phyloP scores from a whole-genome alignment of 2,797 vertebrate genomes.

The Pipistrellus nathusii region DNA sequence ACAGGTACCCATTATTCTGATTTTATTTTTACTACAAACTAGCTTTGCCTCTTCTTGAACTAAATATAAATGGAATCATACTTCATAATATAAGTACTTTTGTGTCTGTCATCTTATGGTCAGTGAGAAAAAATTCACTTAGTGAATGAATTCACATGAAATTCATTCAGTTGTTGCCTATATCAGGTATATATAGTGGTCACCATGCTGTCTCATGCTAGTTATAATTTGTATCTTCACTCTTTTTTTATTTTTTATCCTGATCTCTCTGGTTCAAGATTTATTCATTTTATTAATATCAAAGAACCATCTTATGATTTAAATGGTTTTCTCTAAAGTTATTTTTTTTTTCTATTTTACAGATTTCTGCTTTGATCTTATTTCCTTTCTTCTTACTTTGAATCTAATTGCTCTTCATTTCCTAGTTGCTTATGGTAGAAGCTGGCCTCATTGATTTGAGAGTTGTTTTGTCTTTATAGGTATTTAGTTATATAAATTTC shows the following conservation, averaged over 20 bases:
- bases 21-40: background rate
- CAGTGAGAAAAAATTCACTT: background rate
- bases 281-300: conserved; percentile 24
- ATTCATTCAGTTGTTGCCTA: background rate
- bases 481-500: background rate
- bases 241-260: background rate
- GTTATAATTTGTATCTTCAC: background rate
- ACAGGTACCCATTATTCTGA: background rate
- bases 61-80: background rate
- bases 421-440: background rate
- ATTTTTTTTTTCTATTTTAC: conserved; percentile 13
- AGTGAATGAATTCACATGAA: background rate
- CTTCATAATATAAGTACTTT: background rate
- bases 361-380: conserved; percentile 22
- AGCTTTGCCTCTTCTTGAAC: background rate
- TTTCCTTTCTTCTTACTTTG: conserved; percentile 22
- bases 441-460: background rate
- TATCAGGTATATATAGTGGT: background rate
- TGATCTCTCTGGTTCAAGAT: background rate
- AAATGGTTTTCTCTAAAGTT: background rate
- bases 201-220: background rate
- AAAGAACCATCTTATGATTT: background rate
- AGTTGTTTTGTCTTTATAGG: background rate
- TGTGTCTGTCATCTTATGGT: background rate
- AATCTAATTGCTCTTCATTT: background rate